A percentile compares a stretch with the other conserved stretches of the same genome.
These are phyloP conservation scores for Cyprinus carpio DNA, from an alignment of 2,113 vertebrate species.

Conservation along the genomic window DNA sequence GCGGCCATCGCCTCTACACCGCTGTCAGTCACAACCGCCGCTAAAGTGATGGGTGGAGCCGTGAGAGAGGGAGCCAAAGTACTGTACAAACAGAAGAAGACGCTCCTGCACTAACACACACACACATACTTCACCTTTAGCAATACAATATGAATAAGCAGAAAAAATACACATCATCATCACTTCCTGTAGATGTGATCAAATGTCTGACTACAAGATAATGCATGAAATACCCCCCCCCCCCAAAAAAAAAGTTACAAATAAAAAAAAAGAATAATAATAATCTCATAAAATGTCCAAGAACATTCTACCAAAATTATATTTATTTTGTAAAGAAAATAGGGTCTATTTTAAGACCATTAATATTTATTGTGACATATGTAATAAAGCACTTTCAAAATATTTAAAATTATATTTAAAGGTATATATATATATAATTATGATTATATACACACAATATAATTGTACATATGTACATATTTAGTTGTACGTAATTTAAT, in stretches of 20 bases:
- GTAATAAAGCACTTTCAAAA: no score
- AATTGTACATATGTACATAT: no score
- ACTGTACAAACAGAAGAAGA: slow-evolving; percentile 74
- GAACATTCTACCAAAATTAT: neutral
- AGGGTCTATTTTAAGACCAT: no score
- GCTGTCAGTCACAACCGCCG: slow-evolving; percentile 70
- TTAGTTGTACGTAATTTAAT: no score
- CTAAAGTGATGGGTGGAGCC: slow-evolving; percentile 71
- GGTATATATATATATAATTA: no score
- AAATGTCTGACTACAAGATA: neutral
- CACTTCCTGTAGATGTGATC: neutral
- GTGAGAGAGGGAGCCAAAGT: slow-evolving; percentile 76
- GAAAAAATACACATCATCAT: neutral
- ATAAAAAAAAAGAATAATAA: no score
- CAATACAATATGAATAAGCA: neutral
- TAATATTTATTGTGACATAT: neutral
- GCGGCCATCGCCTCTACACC: slow-evolving; percentile 70
- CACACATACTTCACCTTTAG: slow-evolving; percentile 4
- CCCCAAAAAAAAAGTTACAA: no score
- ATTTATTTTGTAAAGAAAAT: no score
- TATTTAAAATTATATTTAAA: no score
- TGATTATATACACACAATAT: no score
- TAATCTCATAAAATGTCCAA: no score
- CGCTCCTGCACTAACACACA: slow-evolving; percentile 61
- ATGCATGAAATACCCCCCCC: neutral